Evolutionary conservation across 2,888 invertebrate species (phyloP).

Genomic region (Coelopa pilipes): DNA sequence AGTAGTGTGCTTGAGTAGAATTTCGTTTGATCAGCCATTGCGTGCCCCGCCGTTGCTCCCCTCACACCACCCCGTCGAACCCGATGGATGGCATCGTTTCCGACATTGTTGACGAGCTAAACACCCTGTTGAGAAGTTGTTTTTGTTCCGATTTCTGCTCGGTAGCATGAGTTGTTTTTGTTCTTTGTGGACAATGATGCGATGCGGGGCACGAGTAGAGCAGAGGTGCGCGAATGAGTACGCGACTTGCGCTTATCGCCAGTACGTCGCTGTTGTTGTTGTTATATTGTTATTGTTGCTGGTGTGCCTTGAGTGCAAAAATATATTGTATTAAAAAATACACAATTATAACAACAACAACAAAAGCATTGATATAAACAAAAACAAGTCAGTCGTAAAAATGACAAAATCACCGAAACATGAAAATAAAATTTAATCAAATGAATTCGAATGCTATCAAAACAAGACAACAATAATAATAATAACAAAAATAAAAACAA

Average conservation of each 20-base stretch:
- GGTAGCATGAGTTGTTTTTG: background rate
- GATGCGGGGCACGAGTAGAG: background rate
- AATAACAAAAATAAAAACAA: background rate
- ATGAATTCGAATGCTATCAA: no score
- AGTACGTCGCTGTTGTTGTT: slow-evolving; percentile 11
- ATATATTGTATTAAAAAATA: background rate
- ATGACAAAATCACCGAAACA: slow-evolving; percentile 11
- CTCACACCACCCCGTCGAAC: background rate
- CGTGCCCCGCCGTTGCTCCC: slow-evolving; percentile 7
- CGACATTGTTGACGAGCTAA: background rate
- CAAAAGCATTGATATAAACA: slow-evolving; percentile 17
- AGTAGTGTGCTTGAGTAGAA: no score
- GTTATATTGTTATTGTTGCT: background rate
- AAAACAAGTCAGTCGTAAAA: slow-evolving; percentile 21
- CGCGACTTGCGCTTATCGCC: background rate
- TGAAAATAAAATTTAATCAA: slow-evolving; percentile 7
- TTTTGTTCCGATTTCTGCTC: slow-evolving; percentile 7
- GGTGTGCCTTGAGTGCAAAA: no score
- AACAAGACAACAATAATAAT: no score
- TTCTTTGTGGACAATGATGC: slow-evolving; percentile 6
- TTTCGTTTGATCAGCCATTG: background rate
- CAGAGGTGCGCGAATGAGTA: background rate
- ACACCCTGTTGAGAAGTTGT: slow-evolving; percentile 9
- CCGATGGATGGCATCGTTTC: slow-evolving; percentile 14
- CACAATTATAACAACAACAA: slow-evolving; percentile 7